Base-by-base conservation (phyloP, 2,888 invertebrate species). In the Epinotia bilunana region DNA sequence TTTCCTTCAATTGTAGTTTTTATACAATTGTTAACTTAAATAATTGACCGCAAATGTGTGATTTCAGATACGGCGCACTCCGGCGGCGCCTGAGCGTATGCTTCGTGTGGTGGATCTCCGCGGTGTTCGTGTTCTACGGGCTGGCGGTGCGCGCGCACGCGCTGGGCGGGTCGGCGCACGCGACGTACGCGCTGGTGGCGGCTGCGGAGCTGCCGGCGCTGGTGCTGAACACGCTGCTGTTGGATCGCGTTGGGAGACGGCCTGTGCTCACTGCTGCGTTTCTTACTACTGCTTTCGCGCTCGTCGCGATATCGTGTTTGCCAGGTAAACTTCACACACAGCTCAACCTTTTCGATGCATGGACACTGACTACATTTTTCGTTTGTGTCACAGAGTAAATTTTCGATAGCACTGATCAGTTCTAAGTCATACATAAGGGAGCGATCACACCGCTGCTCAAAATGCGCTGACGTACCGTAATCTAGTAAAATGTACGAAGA, bases 101-200 rank as follows among this genome's bases (percentile, higher is more conserved):
- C 85, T 90, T 88, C 85, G 88, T 86, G 81, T 93, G 93, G 93
- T 93, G 93, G 93, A 80, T 88, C 78, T 89, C 89, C 11, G 91
- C 90, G 2, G 92, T 93, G 83, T 91, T 93, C 87, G 93, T 93
- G 85, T 92, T 91, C 87, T 93, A 92, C 88, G 93, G 92, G 77
- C 87, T 92, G 83, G 93, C 93, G 43, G 93, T 90, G 79, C 88
- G 88, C 72, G 86, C 92, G 83, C 90, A 88, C 81, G 86, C 89
- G 79, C 87, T 92, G 79, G 85, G 87, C 11, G 91, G 91, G 78
- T 87, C 89, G 18, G 81, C 86, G 80, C 92, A 92, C 84, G 86
- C 80, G 75, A 92, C 88, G 83, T 92, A 89, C 86, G 91, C 89
- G 80, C 87, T 92, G 83, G 83, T 93, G 76, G 90, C 92, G 28